Evolutionary conservation across 2,113 vertebrate genomes (phyloP).

Genomic region (Pluvianellus socialis): DNA sequence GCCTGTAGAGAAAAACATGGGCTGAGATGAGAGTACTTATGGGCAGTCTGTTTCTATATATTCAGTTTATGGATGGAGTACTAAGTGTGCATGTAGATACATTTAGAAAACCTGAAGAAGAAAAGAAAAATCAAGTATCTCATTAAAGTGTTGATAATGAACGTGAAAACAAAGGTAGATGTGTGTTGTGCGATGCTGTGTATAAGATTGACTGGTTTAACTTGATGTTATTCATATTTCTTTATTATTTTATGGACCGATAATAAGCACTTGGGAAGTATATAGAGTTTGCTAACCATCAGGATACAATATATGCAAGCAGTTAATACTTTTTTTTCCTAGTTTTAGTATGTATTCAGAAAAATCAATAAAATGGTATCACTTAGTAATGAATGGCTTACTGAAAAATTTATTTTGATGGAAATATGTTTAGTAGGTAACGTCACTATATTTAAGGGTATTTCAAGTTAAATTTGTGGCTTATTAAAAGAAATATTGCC

Average conservation of each 20-base stretch:
- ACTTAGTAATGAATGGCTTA: neutral
- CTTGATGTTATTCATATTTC: neutral
- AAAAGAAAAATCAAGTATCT: neutral
- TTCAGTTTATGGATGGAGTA: neutral
- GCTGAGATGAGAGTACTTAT: no score
- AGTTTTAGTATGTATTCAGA: neutral
- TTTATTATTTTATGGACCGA: neutral
- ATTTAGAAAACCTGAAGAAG: neutral
- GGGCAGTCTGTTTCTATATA: neutral
- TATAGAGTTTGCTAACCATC: neutral
- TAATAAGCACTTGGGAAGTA: neutral
- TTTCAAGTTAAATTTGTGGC: neutral
- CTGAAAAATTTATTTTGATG: neutral
- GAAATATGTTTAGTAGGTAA: neutral
- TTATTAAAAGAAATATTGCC: neutral
- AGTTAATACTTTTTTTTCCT: neutral
- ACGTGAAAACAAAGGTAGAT: neutral
- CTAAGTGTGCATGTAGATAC: rapidly evolving
- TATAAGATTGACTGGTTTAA: neutral
- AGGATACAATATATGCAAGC: neutral
- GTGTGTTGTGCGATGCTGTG: neutral
- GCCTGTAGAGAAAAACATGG: neutral
- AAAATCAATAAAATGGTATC: neutral
- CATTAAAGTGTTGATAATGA: neutral
- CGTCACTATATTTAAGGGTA: neutral